A percentile compares a stretch with the other conserved stretches of the same genome.
Conservation (phyloP, 2,797 vertebrate species). For the Rhinatrema bivittatum region DNA sequence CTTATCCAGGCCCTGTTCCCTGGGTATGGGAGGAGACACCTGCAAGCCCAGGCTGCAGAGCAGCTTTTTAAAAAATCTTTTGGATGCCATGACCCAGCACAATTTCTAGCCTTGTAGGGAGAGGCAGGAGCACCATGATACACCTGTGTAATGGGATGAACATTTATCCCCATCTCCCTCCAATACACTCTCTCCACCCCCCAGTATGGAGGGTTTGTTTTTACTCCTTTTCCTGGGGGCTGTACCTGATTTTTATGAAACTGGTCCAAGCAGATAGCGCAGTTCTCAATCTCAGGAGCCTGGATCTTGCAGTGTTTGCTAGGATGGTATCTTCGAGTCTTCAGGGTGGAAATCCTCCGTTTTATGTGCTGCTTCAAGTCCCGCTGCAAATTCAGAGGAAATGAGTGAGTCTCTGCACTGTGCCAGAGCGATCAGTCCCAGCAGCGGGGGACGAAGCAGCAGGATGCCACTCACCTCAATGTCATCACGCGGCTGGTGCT, state of each 20-base stretch:
- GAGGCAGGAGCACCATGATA: not conserved
- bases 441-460: too few relatives aligned
- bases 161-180: too few relatives aligned
- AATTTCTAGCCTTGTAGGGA: not conserved
- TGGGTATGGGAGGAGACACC: too few relatives aligned
- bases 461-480: conserved; percentile 78
- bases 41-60: too few relatives aligned
- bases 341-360: conserved; percentile 64
- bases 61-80: too few relatives aligned
- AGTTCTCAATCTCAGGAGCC: conserved; percentile 65
- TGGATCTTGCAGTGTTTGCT: conserved; percentile 46
- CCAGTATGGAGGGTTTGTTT: not conserved
- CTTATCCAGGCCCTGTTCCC: too few relatives aligned
- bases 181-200: not conserved
- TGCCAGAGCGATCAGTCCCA: fast-evolving
- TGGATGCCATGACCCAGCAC: too few relatives aligned
- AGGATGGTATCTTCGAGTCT: conserved; percentile 71
- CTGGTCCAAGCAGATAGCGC: conserved; percentile 83
- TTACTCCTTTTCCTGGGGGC: not conserved
- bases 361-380: conserved; percentile 72
- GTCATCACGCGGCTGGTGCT: conserved; percentile 56
- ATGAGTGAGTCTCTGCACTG: fast-evolving
- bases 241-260: conserved; percentile 83
- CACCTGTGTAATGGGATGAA: not conserved
- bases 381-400: conserved; percentile 41